These are phyloP conservation scores for Bibio marci DNA, from an alignment of 2,888 invertebrate species.

Conservation along the genomic window DNA sequence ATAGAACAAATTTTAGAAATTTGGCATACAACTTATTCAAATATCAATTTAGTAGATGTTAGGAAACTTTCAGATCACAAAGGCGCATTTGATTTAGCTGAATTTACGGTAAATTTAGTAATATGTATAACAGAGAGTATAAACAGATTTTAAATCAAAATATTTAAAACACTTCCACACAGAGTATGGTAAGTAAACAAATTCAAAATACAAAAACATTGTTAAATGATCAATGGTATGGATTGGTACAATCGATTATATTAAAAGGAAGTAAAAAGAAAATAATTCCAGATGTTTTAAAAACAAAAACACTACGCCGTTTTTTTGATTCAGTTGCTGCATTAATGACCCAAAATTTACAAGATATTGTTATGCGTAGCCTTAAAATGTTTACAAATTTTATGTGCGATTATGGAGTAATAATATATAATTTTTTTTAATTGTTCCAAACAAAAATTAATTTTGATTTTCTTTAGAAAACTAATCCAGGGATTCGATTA, in stretches of 20 bases:
- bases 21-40: conserved; percentile 65
- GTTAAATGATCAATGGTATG: conserved; percentile 37
- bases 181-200: conserved; percentile 32
- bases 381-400: conserved; percentile 61
- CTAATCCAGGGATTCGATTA: conserved; percentile 45
- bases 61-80: conserved; percentile 22
- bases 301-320: conserved; percentile 45
- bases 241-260: conserved; percentile 23
- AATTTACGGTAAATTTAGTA: conserved; percentile 20
- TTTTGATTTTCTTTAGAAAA: conserved; percentile 31
- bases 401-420: conserved; percentile 58
- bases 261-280: conserved; percentile 46
- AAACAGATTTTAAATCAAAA: no score
- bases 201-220: conserved; percentile 49
- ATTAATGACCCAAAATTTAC: conserved; percentile 77
- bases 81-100: conserved; percentile 24
- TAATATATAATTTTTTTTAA: conserved; percentile 9
- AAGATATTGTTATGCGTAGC: conserved; percentile 63
- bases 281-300: conserved; percentile 46
- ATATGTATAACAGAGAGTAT: neutral
- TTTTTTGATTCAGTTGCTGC: conserved; percentile 76
- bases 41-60: conserved; percentile 19
- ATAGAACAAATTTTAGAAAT: conserved; percentile 61
- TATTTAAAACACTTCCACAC: no score
- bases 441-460: neutral